Conservation (phyloP, 2,113 vertebrate species). For the Mobula birostris region DNA sequence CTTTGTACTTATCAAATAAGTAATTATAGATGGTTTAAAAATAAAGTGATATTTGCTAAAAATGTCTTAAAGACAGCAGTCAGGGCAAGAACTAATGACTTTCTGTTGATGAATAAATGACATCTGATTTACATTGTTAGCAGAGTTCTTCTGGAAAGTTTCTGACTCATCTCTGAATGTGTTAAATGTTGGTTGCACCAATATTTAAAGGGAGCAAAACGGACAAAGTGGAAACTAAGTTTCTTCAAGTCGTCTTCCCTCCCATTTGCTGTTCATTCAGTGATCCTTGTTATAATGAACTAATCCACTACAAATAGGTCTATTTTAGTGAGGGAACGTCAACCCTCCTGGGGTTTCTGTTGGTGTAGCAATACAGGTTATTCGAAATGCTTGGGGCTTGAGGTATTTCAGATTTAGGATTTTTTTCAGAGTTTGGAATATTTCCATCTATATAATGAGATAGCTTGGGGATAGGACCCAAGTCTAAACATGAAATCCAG, state of each 20-base stretch:
- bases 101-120: not conserved
- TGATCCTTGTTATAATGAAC: not conserved
- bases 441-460: too few relatives aligned
- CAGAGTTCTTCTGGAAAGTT: not conserved
- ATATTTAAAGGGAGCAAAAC: not conserved
- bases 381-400: too few relatives aligned
- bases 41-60: not conserved
- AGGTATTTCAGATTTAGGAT: too few relatives aligned
- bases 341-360: not conserved
- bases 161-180: not conserved
- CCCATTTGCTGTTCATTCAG: not conserved
- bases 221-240: not conserved
- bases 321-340: not conserved
- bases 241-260: not conserved
- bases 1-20: not conserved
- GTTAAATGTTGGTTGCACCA: not conserved
- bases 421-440: too few relatives aligned
- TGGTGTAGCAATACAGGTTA: not conserved
- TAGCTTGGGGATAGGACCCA: too few relatives aligned
- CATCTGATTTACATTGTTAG: constrained; percentile 26
- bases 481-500: too few relatives aligned
- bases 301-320: not conserved
- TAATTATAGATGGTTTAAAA: not conserved
- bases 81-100: not conserved
- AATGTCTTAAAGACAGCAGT: not conserved